Percentiles rank a stretch among this genome's conserved stretches.
Conservation (phyloP, 1,140 invertebrate species). For the Sinonovacula constricta region DNA sequence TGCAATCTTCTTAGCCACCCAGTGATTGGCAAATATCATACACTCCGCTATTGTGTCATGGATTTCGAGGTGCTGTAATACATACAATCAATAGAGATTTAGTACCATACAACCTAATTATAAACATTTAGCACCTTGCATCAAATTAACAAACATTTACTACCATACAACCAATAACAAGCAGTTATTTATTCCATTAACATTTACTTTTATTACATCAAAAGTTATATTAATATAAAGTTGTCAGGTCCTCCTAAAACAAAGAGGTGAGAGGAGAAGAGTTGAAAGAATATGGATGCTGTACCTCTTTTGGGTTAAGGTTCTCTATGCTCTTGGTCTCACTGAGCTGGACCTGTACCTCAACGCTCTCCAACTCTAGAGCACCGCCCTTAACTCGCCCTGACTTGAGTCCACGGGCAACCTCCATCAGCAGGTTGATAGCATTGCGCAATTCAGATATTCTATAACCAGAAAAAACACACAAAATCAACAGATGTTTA, state of each 20-base stretch:
- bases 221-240: no score
- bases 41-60: constrained; percentile 79
- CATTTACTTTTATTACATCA: no score
- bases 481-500: no score
- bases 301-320: constrained; percentile 68
- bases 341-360: constrained; percentile 76
- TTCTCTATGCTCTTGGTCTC: constrained; percentile 70
- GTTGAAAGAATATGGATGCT: no score
- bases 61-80: constrained; percentile 73
- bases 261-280: no score
- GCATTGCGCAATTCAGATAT: constrained; percentile 66
- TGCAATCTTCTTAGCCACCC: constrained; percentile 78
- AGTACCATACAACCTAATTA: no score
- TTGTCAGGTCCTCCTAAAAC: no score
- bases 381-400: constrained; percentile 70
- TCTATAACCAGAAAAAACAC: constrained; percentile 54
- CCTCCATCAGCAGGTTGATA: constrained; percentile 66
- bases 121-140: no score
- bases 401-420: constrained; percentile 68
- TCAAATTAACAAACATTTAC: constrained; percentile 22
- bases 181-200: no score
- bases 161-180: no score
- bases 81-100: no score
- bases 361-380: constrained; percentile 76
- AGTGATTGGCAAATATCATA: constrained; percentile 80